Evolutionary conservation across 2,797 vertebrate species (phyloP).

Genomic region (Hippoglossus hippoglossus): DNA sequence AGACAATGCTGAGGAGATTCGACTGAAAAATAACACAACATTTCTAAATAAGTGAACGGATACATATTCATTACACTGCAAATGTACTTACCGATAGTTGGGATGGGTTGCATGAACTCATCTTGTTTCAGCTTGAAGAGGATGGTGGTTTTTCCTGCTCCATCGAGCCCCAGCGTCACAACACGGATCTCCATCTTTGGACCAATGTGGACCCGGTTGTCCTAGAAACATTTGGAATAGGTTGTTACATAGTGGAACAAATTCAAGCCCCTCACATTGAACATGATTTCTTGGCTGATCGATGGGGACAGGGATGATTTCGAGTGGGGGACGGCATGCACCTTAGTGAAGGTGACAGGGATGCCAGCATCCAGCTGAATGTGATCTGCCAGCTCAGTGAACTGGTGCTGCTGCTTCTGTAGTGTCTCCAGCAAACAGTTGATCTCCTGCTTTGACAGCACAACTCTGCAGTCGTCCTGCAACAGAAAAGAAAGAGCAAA

Average conservation of each 20-base stretch:
- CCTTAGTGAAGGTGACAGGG: slow-evolving; percentile 99
- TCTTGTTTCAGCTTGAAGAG: slow-evolving; percentile 99
- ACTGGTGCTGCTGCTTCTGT: slow-evolving; percentile 99
- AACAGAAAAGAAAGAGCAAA: slow-evolving; percentile 6
- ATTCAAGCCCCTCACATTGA: background rate
- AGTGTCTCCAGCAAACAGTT: slow-evolving; percentile 93
- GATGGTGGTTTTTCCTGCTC: slow-evolving; percentile 98
- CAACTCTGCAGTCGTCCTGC: slow-evolving; percentile 97
- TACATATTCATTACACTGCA: background rate
- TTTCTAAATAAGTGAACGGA: background rate
- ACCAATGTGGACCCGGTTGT: slow-evolving; percentile 98
- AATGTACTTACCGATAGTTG: slow-evolving; percentile 91
- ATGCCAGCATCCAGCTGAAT: slow-evolving; percentile 96
- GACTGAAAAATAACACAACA: background rate
- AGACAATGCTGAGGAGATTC: fast-evolving
- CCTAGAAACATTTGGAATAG: slow-evolving; percentile 77
- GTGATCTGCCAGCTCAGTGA: slow-evolving; percentile 96
- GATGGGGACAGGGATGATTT: background rate
- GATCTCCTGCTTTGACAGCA: slow-evolving; percentile 97
- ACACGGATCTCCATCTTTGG: slow-evolving; percentile 99
- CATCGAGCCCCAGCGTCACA: slow-evolving; percentile 95
- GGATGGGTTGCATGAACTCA: slow-evolving; percentile 99
- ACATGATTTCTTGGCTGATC: background rate
- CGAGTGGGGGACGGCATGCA: slow-evolving; percentile 54
- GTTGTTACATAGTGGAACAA: background rate